Base-by-base conservation (phyloP, 2,797 vertebrate species). In the Chromis chromis region DNA sequence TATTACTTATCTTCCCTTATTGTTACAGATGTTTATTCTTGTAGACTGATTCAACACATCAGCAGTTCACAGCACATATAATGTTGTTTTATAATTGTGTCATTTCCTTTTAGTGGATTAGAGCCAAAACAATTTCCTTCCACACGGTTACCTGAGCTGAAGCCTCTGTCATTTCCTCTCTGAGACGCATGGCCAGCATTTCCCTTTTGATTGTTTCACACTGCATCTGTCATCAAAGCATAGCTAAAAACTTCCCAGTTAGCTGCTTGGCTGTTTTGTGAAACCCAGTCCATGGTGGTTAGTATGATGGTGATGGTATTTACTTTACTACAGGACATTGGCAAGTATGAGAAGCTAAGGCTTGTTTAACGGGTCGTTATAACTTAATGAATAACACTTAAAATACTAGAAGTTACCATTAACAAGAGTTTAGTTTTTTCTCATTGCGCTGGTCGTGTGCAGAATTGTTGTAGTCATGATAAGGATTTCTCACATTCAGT, bases 141-240 rank as follows among this genome's bases (percentile, higher is more conserved):
- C 19, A 60, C 17, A 55, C 46, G 61, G 57, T 72, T 70, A 74
- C 65, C 74, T 82, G 65, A 79, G 58, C 52, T 65, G 54, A 50
- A 74, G 50, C 28, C 24, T 57, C 46, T 68, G 66, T 62, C 40
- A 78, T 77, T 87, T 88, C 72, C 62, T 2, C 6, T 58, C 9
- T 63, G 28, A 80, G 21, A 75, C 6, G 56, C 14, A 71, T 73
- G 44, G 3, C 16, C 36, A 28, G 42, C 9, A 71, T 83, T 89
- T 89, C 75, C 64, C 31, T 55, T 78, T 79, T 55, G 25, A 61
- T 72, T 74, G 40, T 81, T 81, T 78, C 3, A 25, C 44, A 49
- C 49, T 70, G 50, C 27, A 55, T 58, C 70, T 68, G 14, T 67
- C 55, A 67, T 27, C 17, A 57, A 66, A 77, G 16, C 27, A 46